These are phyloP conservation scores for Ephialtes manifestator DNA, from an alignment of 2,888 invertebrate species.

Conservation along the genomic window DNA sequence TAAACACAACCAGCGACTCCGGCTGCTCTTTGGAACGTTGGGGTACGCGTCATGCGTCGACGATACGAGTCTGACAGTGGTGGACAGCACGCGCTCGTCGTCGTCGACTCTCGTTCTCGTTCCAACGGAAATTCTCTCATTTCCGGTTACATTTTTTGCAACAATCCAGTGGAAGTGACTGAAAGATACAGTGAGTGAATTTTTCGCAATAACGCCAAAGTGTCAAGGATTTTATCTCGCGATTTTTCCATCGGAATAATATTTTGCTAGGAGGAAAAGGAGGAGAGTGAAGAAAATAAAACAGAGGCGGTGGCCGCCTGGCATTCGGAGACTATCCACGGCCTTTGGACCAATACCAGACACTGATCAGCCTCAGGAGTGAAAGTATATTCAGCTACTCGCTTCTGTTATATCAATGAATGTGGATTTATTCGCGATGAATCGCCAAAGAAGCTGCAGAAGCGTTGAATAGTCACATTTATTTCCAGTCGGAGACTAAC, in stretches of 20 bases:
- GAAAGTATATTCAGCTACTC: background rate
- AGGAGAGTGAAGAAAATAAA: background rate
- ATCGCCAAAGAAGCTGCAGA: no score
- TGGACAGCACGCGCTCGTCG: slow-evolving; percentile 59
- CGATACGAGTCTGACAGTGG: slow-evolving; percentile 39
- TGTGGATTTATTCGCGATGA: no score
- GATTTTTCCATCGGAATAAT: no score
- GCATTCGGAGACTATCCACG: background rate
- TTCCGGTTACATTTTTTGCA: background rate
- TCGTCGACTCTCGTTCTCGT: slow-evolving; percentile 48
- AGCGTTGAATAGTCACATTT: no score
- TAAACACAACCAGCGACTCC: slow-evolving; percentile 23
- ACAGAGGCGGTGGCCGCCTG: slow-evolving; percentile 10
- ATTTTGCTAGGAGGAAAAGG: background rate
- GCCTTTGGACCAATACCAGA: no score
- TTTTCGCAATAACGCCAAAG: background rate
- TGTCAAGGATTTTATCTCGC: slow-evolving; percentile 16
- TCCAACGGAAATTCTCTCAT: slow-evolving; percentile 26
- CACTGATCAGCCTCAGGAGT: background rate
- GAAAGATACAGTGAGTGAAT: background rate
- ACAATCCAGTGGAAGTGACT: background rate
- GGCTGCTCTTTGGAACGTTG: slow-evolving; percentile 52
- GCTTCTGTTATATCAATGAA: no score
- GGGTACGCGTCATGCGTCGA: slow-evolving; percentile 64
- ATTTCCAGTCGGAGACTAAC: no score